phyloP scores from a whole-genome alignment of 1,140 invertebrate species.

The Aphelenchoides besseyi region DNA sequence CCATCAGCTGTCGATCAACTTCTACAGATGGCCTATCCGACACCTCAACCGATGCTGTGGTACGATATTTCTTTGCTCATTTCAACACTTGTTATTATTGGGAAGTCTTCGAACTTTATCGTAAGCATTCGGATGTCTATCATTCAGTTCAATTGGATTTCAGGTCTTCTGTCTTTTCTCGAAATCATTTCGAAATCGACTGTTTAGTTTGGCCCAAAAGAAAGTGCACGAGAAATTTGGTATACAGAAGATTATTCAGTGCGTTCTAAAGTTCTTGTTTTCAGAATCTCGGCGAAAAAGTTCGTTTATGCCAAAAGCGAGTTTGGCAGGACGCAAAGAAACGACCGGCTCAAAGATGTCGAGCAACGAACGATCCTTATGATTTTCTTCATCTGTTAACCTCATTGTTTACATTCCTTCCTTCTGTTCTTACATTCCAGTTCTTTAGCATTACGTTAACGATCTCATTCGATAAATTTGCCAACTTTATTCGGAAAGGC shows the following conservation, averaged over 20 bases:
- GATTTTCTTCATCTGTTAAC: slow-evolving; percentile 5
- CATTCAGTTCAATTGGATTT: too few species aligned
- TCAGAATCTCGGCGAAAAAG: background rate
- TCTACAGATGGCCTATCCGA: slow-evolving; percentile 31
- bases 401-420: background rate
- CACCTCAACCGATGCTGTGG: background rate
- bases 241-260: slow-evolving; percentile 19
- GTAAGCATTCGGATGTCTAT: too few species aligned
- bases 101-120: slow-evolving; percentile 61
- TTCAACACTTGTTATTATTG: slow-evolving; percentile 57
- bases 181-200: slow-evolving; percentile 54
- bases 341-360: slow-evolving; percentile 8
- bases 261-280: background rate
- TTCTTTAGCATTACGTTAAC: background rate
- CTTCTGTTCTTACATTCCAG: background rate
- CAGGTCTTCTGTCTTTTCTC: slow-evolving; percentile 59
- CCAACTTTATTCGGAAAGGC: background rate
- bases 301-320: background rate
- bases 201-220: slow-evolving; percentile 57
- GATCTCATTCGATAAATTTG: background rate
- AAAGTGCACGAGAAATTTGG: slow-evolving; percentile 55
- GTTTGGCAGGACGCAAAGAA: background rate
- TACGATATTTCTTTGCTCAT: slow-evolving; percentile 20
- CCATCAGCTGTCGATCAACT: slow-evolving; percentile 57
- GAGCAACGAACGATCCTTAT: background rate